Evolutionary conservation across 30 jellyfish, hydroid and myxozoan genomes (phyloP), one percentile per base, ranked within the genome.

Genomic region (Morbakka virulenta): DNA sequence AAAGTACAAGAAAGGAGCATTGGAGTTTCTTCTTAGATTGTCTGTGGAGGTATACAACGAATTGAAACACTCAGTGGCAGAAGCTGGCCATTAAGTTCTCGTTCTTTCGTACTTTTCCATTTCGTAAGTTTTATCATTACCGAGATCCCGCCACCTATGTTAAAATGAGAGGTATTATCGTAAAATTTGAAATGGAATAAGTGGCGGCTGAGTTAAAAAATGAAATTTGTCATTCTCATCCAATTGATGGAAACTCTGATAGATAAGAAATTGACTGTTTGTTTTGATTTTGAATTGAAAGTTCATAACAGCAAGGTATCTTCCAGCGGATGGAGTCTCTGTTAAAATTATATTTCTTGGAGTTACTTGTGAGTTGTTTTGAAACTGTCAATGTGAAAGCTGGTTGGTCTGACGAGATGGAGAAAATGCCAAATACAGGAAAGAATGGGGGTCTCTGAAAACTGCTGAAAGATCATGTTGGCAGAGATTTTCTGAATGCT

Each of bases 11-110:
- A 68, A 29, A 11, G 70, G 69, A 68, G 69, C 84, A 48, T 67
- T 80, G 36, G 52, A 48, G 32, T 80, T 25, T 68, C 47, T 80
- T 20, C 13, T 80, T 25, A 72, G 81, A 47, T 4, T 80, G 41
- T 83, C 91, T 14, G 91, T 66, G 50, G 84, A 80, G 67, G 77
- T 68, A 27, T 80, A 68, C 34, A 80, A 80, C 52, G 78, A 67
- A 67, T 53, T 22, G 91, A 80, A 72, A 80, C 70, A 50, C 41
- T 80, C 41, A 50, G 84, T 69, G 91, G 79, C 28, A 50, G 91
- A 68, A 80, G 91, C 36, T 67, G 84, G 91, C 68, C 91, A 35
- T 80, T 79, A 80, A 69, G 91, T 71, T 69, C 91, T 80, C 75
- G 51, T 61, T 34, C 84, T 49, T 22, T 75, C 26, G 84, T 67